Evolutionary conservation across 2,113 vertebrate genomes (phyloP).

Genomic region (Lates calcarifer): DNA sequence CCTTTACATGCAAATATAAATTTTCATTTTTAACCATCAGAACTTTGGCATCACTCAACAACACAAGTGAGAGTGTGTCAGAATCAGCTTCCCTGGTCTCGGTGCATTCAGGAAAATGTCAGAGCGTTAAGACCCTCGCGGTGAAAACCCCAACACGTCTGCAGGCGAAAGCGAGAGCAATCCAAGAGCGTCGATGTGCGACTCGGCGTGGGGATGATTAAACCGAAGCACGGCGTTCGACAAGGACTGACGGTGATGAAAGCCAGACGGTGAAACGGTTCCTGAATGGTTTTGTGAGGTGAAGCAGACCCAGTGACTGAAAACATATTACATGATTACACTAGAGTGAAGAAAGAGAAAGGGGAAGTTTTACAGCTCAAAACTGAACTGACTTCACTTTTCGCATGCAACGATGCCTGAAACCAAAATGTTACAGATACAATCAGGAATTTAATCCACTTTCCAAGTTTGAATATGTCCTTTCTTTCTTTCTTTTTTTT

Average conservation of each 20-base stretch:
- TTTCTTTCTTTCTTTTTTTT: neutral
- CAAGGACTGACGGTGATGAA: slow-evolving; percentile 67
- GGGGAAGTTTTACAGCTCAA: slow-evolving; percentile 43
- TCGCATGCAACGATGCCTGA: slow-evolving; percentile 50
- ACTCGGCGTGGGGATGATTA: slow-evolving; percentile 60
- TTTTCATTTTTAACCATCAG: slow-evolving; percentile 26
- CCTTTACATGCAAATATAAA: slow-evolving; percentile 37
- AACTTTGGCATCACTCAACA: slow-evolving; percentile 38
- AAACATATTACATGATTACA: slow-evolving; percentile 70
- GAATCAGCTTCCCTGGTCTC: slow-evolving; percentile 10
- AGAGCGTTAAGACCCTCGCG: slow-evolving; percentile 33
- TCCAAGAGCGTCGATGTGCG: slow-evolving; percentile 49
- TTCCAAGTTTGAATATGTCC: slow-evolving; percentile 35
- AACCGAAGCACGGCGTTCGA: slow-evolving; percentile 36
- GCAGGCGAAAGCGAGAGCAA: slow-evolving; percentile 7
- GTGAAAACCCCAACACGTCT: slow-evolving; percentile 25
- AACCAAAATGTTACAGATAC: slow-evolving; percentile 60
- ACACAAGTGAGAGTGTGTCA: slow-evolving; percentile 6
- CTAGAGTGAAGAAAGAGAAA: slow-evolving; percentile 43
- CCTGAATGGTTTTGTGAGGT: slow-evolving; percentile 61
- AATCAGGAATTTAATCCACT: slow-evolving; percentile 56
- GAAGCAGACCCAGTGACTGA: slow-evolving; percentile 68
- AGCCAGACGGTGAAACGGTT: slow-evolving; percentile 65
- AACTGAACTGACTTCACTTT: slow-evolving; percentile 59
- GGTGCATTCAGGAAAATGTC: slow-evolving; percentile 29